phyloP scores from a whole-genome alignment of 2,888 invertebrate genomes.

The Sipha maydis region DNA sequence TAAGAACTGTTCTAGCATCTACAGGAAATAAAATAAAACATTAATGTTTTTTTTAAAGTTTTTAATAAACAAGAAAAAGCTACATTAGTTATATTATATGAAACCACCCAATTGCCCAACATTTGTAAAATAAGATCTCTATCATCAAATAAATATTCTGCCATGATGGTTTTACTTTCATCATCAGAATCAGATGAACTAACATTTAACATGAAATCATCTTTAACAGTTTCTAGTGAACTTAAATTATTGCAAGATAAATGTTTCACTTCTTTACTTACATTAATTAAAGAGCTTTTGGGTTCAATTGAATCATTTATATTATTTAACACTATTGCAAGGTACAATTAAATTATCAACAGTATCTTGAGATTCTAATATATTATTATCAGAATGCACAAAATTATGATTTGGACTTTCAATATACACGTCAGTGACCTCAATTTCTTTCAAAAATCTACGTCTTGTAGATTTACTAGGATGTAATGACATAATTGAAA shows the following conservation, averaged over 20 bases:
- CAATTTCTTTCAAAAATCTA: not conserved
- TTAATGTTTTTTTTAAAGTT: slow-evolving; percentile 8
- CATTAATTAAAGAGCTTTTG: not conserved
- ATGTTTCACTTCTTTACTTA: not conserved
- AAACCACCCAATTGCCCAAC: not conserved
- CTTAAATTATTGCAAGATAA: not conserved
- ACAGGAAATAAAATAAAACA: not conserved
- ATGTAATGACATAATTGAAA: not conserved
- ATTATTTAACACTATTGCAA: slow-evolving; percentile 2
- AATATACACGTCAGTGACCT: not conserved
- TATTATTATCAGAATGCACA: not conserved
- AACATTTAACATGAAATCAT: not conserved
- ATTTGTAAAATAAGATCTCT: too few relatives aligned
- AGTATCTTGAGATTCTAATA: not conserved
- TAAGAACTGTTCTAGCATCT: slow-evolving; percentile 4
- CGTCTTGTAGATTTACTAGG: slow-evolving; percentile 9
- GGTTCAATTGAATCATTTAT: not conserved
- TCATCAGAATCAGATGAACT: slow-evolving; percentile 2
- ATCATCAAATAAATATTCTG: not conserved
- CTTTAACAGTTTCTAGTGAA: not conserved
- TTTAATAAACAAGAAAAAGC: too few relatives aligned
- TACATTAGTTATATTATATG: not conserved
- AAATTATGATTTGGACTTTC: too few relatives aligned
- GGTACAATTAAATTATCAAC: not conserved
- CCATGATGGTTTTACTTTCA: not conserved